A percentile compares a stretch with the other conserved stretches of the same genome.
Evolutionary conservation across 2,888 invertebrate genomes (phyloP).

Genomic region (Elaeidobius kamerunicus): DNA sequence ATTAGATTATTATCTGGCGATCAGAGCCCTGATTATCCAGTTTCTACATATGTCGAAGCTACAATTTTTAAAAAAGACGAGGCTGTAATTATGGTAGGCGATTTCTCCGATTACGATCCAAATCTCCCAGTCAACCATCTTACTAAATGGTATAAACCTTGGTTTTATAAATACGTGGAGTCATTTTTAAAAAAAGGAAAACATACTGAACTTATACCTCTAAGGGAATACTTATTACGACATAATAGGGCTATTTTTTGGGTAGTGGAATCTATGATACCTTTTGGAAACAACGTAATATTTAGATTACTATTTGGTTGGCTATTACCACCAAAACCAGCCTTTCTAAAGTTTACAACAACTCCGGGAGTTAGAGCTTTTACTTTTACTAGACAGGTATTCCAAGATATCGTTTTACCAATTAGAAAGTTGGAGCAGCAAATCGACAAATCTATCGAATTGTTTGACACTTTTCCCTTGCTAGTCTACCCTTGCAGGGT

Average conservation of each 20-base stretch:
- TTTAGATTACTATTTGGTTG: slow-evolving; percentile 64
- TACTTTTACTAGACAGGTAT: slow-evolving; percentile 68
- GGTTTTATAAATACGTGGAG: slow-evolving; percentile 69
- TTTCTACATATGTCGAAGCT: slow-evolving; percentile 64
- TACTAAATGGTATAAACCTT: slow-evolving; percentile 66
- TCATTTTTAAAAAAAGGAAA: slow-evolving; percentile 55
- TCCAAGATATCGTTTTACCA: slow-evolving; percentile 69
- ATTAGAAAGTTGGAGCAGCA: slow-evolving; percentile 63
- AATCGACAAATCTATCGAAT: slow-evolving; percentile 56
- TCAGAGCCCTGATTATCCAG: slow-evolving; percentile 48
- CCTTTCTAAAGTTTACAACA: slow-evolving; percentile 69
- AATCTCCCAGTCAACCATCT: slow-evolving; percentile 55
- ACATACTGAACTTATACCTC: slow-evolving; percentile 59
- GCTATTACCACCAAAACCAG: slow-evolving; percentile 67
- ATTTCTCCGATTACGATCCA: slow-evolving; percentile 59
- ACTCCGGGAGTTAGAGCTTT: slow-evolving; percentile 65
- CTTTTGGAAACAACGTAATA: slow-evolving; percentile 63
- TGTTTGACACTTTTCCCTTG: slow-evolving; percentile 66
- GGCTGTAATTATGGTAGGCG: slow-evolving; percentile 65
- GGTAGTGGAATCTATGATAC: slow-evolving; percentile 70
- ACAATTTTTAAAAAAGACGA: slow-evolving; percentile 60
- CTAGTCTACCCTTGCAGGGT: slow-evolving; percentile 68
- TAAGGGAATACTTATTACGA: slow-evolving; percentile 61
- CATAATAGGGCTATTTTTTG: slow-evolving; percentile 70
- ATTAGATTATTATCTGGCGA: slow-evolving; percentile 61